Base-by-base conservation (phyloP, 2,797 vertebrate genomes). In the Chelidonichthys spinosus region DNA sequence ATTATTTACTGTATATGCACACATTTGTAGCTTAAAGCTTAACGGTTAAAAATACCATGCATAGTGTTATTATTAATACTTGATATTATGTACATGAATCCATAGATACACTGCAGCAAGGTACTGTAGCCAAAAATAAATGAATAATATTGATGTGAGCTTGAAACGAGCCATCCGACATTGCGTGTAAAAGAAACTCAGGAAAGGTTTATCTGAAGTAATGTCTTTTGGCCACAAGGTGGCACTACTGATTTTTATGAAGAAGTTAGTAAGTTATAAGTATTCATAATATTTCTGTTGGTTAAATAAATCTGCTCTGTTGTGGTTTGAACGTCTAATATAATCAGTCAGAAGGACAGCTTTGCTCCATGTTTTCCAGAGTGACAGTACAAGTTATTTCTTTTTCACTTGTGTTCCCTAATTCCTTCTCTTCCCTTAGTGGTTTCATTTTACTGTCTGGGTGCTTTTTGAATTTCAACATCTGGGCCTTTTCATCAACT, bases 211-310 rank as follows among this genome's bases (percentile, higher is more conserved):
- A 36, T 6, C 7, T 7, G 58, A 46, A 70, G 10, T 37, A 8
- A 44, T 0, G 2, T 17, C 0, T 60, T 49, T 49, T 25, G 15
- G 5, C 66, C 82, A 87, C 65, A 67, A 72, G 54, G 68, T 64
- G 79, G 67, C 79, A 55, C 25, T 2, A 11, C 25, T 25, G 25
- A 25, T 25, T 25, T 25, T 25, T 25, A 1, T 25, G 25, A 25
- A 25, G 25, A 25, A 2, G 25, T 25, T 25, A 25, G 25, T 25
- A 25, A 25, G 25, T 25, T 25, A 25, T 25, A 25, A 25, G 25
- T 25, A 25, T 25, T 25, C 25, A 25, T 25, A 53, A 13, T 53
- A 33, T 53, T 53, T 53, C 35, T 50, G 36, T 39, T 54, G 42
- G 25, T 25, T 25, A 25, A 25, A 25, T 25, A 25, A 25, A 25